phyloP scores from a whole-genome alignment of 2,797 vertebrate genomes.

The Hybognathus amarus region DNA sequence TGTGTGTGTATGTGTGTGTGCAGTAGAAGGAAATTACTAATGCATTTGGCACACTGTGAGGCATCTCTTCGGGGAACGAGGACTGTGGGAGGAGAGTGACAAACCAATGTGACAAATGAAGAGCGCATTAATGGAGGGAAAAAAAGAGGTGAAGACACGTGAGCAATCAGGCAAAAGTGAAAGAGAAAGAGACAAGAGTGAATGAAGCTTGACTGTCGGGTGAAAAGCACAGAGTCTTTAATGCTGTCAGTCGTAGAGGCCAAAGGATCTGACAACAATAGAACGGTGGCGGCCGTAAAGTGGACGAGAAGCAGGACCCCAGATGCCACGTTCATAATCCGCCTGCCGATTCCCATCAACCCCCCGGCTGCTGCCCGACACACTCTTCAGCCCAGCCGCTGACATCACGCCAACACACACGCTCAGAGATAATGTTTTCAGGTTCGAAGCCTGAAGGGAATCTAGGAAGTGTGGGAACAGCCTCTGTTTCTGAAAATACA shows the following conservation, averaged over 20 bases:
- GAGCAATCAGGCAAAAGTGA: background rate
- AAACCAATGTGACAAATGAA: conserved; percentile 51
- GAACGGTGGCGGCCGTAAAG: conserved; percentile 25
- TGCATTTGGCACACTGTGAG: conserved; percentile 46
- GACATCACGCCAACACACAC: conserved; percentile 55
- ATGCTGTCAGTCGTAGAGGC: conserved; percentile 50
- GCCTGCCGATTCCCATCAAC: conserved; percentile 73
- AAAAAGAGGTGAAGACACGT: conserved; percentile 2
- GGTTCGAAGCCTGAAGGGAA: conserved; percentile 53
- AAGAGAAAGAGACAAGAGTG: conserved; percentile 3
- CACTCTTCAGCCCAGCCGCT: conserved; percentile 55
- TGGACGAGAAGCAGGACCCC: conserved; percentile 56
- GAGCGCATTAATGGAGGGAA: conserved; percentile 5
- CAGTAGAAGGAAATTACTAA: conserved; percentile 48
- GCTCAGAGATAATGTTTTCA: conserved; percentile 66
- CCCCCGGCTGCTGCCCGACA: conserved; percentile 61
- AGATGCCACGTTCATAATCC: conserved; percentile 73
- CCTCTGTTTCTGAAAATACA: conserved; percentile 34
- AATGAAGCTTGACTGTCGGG: conserved; percentile 61
- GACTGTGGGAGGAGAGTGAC: conserved; percentile 44
- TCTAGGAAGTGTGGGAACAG: conserved; percentile 40
- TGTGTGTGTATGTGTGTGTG: background rate
- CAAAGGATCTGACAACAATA: conserved; percentile 56
- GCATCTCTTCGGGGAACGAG: conserved; percentile 43
- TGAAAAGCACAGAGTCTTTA: conserved; percentile 58